phyloP scores from a whole-genome alignment of 2,113 vertebrate genomes.

The Acanthochromis polyacanthus region DNA sequence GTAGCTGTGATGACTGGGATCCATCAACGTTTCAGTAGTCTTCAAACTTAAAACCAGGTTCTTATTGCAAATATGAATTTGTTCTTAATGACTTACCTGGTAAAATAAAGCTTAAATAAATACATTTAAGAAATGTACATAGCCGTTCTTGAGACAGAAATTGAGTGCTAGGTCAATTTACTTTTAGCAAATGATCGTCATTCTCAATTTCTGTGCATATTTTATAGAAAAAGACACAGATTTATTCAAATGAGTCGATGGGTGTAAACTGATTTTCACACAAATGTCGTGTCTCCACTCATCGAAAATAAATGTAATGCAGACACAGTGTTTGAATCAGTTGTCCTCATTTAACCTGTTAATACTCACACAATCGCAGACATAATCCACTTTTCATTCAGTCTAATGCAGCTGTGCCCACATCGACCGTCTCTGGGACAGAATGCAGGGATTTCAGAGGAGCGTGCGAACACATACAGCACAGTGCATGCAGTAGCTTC shows the following conservation, averaged over 20 bases:
- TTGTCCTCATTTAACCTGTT: conserved; percentile 19
- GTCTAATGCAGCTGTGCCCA: not conserved
- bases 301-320: not conserved
- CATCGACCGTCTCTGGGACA: not conserved
- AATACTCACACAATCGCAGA: conserved; percentile 1
- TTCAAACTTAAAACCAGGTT: no score
- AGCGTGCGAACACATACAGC: not conserved
- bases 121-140: not conserved
- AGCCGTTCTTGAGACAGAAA: not conserved
- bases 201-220: not conserved
- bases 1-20: not conserved
- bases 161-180: not conserved
- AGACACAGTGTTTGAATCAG: not conserved
- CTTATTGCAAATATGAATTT: no score
- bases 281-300: not conserved
- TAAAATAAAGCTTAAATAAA: not conserved
- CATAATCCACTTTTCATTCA: conserved; percentile 14
- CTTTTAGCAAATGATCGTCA: not conserved
- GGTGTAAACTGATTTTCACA: not conserved
- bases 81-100: no score
- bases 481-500: not conserved
- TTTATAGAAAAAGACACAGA: not conserved
- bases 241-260: not conserved
- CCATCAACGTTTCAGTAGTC: not conserved
- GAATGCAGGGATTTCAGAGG: conserved; percentile 12